Percentiles rank a stretch among this genome's conserved stretches.
Conservation (phyloP, 2,888 invertebrate species). For the Anagyrus pseudococci region DNA sequence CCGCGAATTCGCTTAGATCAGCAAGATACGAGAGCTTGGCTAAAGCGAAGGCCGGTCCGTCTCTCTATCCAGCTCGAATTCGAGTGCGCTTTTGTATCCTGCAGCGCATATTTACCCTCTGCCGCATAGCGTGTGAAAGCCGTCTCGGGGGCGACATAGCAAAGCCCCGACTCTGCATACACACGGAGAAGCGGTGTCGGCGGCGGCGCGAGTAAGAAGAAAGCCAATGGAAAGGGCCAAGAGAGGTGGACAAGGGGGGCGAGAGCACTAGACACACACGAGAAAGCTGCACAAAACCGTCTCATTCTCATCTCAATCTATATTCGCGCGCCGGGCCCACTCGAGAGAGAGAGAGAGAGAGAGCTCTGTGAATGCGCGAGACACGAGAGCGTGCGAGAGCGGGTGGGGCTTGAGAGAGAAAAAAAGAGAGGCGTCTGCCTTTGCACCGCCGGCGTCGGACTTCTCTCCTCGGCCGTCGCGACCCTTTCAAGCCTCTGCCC, state of each 20-base stretch:
- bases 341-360: constrained; percentile 27
- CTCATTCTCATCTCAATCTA: constrained; percentile 63
- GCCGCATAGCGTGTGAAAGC: too few species aligned
- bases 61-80: too few species aligned
- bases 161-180: constrained; percentile 38
- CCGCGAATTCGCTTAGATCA: constrained; percentile 54
- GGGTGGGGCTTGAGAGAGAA: constrained; percentile 21
- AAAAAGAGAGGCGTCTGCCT: constrained; percentile 54
- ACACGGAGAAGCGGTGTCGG: constrained; percentile 46
- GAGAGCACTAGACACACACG: too few species aligned
- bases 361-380: constrained; percentile 14
- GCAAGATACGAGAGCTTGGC: constrained; percentile 45
- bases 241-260: too few species aligned
- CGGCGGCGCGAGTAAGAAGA: constrained; percentile 29
- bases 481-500: constrained; percentile 31
- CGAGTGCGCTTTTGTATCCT: too few species aligned
- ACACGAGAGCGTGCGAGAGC: constrained; percentile 50
- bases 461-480: constrained; percentile 19
- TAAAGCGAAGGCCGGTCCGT: constrained; percentile 30
- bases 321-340: constrained; percentile 59
- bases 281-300: too few species aligned
- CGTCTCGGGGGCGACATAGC: too few species aligned
- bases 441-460: constrained; percentile 49
- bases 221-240: constrained; percentile 54
- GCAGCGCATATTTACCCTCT: too few species aligned